phyloP scores from a whole-genome alignment of 2,888 invertebrate species.

The Mallateleia sp. region DNA sequence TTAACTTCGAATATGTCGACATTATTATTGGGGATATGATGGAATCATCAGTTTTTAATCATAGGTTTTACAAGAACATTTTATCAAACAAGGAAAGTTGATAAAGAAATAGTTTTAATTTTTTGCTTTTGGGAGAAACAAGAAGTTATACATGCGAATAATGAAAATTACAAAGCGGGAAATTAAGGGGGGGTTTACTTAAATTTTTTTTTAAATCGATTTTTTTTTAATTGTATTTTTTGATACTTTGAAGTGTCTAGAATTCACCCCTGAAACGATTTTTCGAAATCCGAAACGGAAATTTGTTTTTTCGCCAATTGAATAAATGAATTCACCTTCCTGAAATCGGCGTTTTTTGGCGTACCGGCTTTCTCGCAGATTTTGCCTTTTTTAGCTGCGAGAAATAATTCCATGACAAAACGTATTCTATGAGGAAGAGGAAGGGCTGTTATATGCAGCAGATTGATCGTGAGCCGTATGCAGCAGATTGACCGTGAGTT shows the following conservation, averaged over 20 bases:
- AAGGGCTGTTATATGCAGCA: constrained; percentile 4
- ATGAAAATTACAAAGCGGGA: too few species aligned
- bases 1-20: constrained; percentile 48
- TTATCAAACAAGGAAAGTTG: too few species aligned
- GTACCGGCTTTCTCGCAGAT: neutral
- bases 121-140: too few species aligned
- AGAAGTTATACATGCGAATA: too few species aligned
- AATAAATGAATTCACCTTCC: constrained; percentile 5
- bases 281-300: constrained; percentile 13
- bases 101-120: too few species aligned
- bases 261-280: constrained; percentile 13
- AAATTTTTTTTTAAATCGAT: neutral
- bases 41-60: constrained; percentile 1
- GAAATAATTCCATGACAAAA: too few species aligned
- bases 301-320: neutral
- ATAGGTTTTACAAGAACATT: too few species aligned
- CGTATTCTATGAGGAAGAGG: neutral
- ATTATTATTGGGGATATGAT: constrained; percentile 27
- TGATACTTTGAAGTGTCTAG: neutral
- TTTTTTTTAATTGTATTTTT: constrained; percentile 5
- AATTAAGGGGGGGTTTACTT: too few species aligned
- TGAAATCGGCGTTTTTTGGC: neutral
- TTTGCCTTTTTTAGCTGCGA: too few species aligned
- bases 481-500: constrained; percentile 31
- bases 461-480: too few species aligned